Conservation (phyloP, 2,797 vertebrate species). For the Hipposideros larvatus region DNA sequence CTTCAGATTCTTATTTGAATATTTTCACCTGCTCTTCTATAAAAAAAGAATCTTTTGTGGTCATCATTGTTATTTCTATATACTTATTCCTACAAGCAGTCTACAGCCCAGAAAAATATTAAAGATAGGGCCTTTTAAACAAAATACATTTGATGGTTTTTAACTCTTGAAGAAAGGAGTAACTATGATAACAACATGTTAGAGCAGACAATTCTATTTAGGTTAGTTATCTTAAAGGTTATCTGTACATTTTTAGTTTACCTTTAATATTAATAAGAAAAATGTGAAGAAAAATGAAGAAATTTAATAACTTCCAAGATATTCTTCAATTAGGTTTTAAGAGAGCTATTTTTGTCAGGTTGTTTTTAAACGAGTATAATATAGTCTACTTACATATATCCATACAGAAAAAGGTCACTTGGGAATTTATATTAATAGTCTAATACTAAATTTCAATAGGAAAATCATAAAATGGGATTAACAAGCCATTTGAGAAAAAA, state of each 20-base stretch:
- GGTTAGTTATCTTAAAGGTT: background rate
- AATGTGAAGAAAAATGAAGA: slow-evolving; percentile 20
- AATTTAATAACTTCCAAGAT: background rate
- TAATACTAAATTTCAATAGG: slow-evolving; percentile 4
- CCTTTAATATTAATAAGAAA: background rate
- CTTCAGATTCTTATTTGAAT: slow-evolving; percentile 15
- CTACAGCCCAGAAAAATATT: background rate
- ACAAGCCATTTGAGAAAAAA: slow-evolving; percentile 15
- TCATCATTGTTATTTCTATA: background rate
- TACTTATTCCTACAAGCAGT: background rate
- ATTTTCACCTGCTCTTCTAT: slow-evolving; percentile 1
- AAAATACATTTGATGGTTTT: slow-evolving; percentile 26
- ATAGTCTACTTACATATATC: background rate
- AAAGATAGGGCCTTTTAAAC: background rate
- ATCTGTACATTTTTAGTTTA: background rate
- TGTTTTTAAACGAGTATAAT: background rate
- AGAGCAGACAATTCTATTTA: background rate
- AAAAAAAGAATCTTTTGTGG: background rate
- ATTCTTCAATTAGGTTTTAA: slow-evolving; percentile 13
- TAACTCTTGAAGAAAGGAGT: background rate
- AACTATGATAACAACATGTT: background rate
- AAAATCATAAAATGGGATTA: slow-evolving; percentile 19
- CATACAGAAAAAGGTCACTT: background rate
- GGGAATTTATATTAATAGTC: background rate
- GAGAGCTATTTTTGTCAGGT: background rate